Base-by-base conservation (phyloP, 1,140 invertebrate species). In the Zeugodacus cucurbitae region DNA sequence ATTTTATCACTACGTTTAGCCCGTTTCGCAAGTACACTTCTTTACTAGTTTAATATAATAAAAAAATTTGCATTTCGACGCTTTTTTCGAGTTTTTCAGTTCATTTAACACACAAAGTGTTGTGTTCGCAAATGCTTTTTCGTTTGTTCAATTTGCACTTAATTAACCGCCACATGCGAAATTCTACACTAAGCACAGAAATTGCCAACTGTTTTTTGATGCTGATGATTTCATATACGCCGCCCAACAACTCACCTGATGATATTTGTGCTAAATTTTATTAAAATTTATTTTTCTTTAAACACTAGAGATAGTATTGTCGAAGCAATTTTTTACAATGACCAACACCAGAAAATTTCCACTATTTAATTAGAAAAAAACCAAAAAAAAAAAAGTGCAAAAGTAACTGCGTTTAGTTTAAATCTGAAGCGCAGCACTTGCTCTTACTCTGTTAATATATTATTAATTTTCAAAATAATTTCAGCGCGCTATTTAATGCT, bases 181-280 rank as follows among this genome's bases (percentile, higher is more conserved):
- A 74, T 67, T 67, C 62, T 67, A 67, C 62, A 67, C 62, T 67
- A 67, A 74, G 34, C 70, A 74, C 70, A 41, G 70, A 41, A 74
- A 74, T 74, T 2, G 70, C 29, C 22, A 41, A 74, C 6, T 17
- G 22, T 41, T 41, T 34, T 37, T 34, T 41, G 70, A 48, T 54
- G 74, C 20, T 41, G 70, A 48, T 54, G 74, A 54, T 82, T 82
- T 41, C 26, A n/a, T 41, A 41, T 37, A 41, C n/a, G n/a, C 3
- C 26, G 6, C n/a, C 74, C 44, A 48, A 82, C 41, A 82, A 82
- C 74, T 82, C 74, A 82, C 74, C 74, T 82, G 74, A 82, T 82
- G 74, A 82, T 48, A 48, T 82, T 29, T 82, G 41, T 82, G 34
- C 26, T 48, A 48, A 82, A 26, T 48, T 82, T 14, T n/a, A n/a